Percentiles rank a stretch among this genome's conserved stretches.
Evolutionary conservation across 2,113 vertebrate species (phyloP).

Genomic region (Eubucco bourcierii): DNA sequence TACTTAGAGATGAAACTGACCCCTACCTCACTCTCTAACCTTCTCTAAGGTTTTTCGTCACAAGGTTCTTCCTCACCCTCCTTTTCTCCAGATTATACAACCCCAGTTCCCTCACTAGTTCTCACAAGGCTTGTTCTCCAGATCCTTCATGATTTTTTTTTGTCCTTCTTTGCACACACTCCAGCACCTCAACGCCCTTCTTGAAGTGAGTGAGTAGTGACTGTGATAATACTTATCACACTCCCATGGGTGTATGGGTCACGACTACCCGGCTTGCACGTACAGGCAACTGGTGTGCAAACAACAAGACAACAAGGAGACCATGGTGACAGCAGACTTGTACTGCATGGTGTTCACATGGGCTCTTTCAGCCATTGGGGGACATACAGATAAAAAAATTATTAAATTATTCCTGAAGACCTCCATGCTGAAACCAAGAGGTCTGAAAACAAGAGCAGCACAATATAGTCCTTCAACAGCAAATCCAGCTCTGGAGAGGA

Average conservation of each 20-base stretch:
- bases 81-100: too few relatives aligned
- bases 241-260: neutral
- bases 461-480: neutral
- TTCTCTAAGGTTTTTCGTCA: too few relatives aligned
- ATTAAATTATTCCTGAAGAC: neutral
- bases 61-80: too few relatives aligned
- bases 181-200: too few relatives aligned
- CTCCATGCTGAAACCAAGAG: neutral
- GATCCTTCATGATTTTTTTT: too few relatives aligned
- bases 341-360: neutral
- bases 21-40: too few relatives aligned
- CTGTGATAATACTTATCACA: too few relatives aligned
- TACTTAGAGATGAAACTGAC: too few relatives aligned
- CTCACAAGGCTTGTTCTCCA: too few relatives aligned
- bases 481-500: neutral
- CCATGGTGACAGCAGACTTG: neutral
- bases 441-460: neutral
- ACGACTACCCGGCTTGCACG: neutral
- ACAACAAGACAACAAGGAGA: neutral
- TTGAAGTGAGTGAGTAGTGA: too few relatives aligned
- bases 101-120: too few relatives aligned
- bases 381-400: neutral
- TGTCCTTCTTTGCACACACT: too few relatives aligned
- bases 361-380: fast-evolving
- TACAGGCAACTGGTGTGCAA: neutral